Conservation (phyloP, 2,888 invertebrate genomes). For the Ophonus ardosiacus region DNA sequence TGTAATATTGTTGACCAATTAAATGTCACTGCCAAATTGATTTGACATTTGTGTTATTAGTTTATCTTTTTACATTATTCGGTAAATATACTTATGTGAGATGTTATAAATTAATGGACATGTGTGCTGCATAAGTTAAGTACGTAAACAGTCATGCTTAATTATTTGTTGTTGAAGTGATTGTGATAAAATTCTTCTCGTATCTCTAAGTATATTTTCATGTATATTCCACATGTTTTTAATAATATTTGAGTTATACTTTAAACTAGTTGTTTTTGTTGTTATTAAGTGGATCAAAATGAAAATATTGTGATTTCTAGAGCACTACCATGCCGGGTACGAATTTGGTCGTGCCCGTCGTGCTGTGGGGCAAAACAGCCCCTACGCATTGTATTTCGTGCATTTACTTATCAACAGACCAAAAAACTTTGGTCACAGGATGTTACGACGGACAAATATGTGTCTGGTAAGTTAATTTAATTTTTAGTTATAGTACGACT, state of each 20-base stretch:
- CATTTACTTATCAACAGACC: constrained; percentile 93
- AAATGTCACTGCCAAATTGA: constrained; percentile 63
- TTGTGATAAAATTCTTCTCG: constrained; percentile 39
- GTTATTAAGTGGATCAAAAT: neutral
- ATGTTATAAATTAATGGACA: constrained; percentile 1
- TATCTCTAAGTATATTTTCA: constrained; percentile 28
- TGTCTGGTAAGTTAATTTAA: constrained; percentile 83
- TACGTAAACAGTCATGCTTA: constrained; percentile 36
- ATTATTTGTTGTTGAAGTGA: constrained; percentile 32
- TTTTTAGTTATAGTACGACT: constrained; percentile 1
- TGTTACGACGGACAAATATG: constrained; percentile 99
- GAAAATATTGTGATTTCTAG: constrained; percentile 61
- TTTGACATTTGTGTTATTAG: constrained; percentile 64
- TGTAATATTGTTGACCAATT: constrained; percentile 64
- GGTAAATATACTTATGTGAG: constrained; percentile 13
- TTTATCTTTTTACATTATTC: constrained; percentile 60
- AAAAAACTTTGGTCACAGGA: constrained; percentile 95
- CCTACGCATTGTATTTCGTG: constrained; percentile 98
- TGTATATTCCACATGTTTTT: constrained; percentile 10
- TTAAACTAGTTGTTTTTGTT: constrained; percentile 18
- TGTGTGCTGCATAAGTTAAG: constrained; percentile 9
- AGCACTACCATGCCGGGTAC: constrained; percentile 84
- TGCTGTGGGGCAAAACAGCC: constrained; percentile 97
- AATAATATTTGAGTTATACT: constrained; percentile 4
- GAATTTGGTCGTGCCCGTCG: constrained; percentile 96